A percentile compares a stretch with the other conserved stretches of the same genome.
These are phyloP conservation scores for Calcarius ornatus DNA, from an alignment of 2,113 vertebrate species.

Conservation along the genomic window DNA sequence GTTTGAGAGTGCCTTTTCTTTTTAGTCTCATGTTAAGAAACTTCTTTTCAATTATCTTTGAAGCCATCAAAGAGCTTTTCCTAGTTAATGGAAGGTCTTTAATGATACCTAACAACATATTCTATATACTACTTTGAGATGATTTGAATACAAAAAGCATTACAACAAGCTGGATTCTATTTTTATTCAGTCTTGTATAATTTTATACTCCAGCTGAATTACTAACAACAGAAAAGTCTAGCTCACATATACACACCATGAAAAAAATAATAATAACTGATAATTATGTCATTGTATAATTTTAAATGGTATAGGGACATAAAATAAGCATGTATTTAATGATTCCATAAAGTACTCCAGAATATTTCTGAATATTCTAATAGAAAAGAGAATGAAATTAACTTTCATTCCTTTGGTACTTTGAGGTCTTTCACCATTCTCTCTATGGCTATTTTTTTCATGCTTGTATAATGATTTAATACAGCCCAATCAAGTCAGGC, in stretches of 20 bases:
- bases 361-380: slow-evolving; percentile 33
- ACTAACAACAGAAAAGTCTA: background rate
- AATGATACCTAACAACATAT: background rate
- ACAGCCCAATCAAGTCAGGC: background rate
- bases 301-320: background rate
- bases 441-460: background rate
- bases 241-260: background rate
- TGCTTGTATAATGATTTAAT: background rate
- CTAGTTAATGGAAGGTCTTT: background rate
- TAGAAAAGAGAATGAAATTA: slow-evolving; percentile 27
- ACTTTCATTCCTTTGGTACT: background rate
- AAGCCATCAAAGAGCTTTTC: background rate
- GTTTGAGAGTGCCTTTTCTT: background rate
- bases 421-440: slow-evolving; percentile 12
- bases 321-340: background rate
- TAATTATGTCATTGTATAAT: background rate
- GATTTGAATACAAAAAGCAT: background rate
- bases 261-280: background rate
- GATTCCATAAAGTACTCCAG: background rate
- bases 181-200: background rate
- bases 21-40: background rate
- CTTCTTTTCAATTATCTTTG: background rate
- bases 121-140: background rate
- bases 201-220: background rate
- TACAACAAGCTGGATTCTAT: background rate